Conservation (phyloP, 2,113 vertebrate species). For the Helogale parvula region DNA sequence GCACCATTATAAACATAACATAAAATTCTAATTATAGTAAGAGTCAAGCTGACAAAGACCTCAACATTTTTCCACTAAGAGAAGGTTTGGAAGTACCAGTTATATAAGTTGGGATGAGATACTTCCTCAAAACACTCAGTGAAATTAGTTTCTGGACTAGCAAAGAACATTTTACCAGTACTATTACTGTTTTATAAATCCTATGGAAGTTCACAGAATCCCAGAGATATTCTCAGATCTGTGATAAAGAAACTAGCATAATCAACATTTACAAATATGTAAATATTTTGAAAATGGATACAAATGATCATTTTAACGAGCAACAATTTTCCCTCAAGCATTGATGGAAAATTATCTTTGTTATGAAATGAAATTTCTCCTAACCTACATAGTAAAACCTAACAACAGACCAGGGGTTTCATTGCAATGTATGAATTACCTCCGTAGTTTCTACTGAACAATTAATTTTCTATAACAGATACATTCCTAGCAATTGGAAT, state of each 20-base stretch:
- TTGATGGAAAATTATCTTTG: not conserved
- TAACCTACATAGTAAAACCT: not conserved
- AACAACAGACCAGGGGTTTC: not conserved
- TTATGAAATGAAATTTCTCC: not conserved
- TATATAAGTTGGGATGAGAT: not conserved
- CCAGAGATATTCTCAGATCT: not conserved
- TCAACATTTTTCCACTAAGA: not conserved
- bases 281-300: not conserved
- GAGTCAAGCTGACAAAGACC: not conserved
- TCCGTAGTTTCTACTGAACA: not conserved
- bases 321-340: not conserved
- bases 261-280: not conserved
- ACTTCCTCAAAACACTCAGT: not conserved
- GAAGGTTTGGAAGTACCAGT: not conserved
- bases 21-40: not conserved
- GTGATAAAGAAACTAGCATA: not conserved
- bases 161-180: not conserved
- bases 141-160: not conserved
- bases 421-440: not conserved
- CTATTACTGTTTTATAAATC: not conserved
- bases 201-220: not conserved
- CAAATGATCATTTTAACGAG: not conserved
- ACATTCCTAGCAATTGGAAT: not conserved
- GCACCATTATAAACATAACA: not conserved
- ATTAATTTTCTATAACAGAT: not conserved